Evolutionary conservation across 2,888 invertebrate genomes (phyloP).

Genomic region (Nycteola revayana): DNA sequence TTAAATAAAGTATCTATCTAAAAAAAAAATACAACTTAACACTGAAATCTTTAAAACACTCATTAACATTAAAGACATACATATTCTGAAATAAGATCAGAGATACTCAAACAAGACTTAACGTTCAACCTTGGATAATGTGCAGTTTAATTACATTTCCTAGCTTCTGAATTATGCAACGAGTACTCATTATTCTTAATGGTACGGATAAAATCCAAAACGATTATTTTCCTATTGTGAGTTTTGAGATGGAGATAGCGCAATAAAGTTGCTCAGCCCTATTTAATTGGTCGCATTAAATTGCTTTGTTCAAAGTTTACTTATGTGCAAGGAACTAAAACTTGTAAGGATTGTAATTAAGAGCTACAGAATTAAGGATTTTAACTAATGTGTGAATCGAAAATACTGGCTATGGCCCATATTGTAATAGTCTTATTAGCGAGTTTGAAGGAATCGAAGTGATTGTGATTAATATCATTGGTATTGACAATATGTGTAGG

Average conservation of each 20-base stretch:
- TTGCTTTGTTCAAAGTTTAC: constrained; percentile 4
- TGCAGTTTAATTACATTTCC: constrained; percentile 70
- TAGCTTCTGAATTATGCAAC: constrained; percentile 58
- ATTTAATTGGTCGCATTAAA: constrained; percentile 22
- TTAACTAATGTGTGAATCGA: too few relatives aligned
- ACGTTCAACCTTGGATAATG: constrained; percentile 41
- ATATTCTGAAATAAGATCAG: too few relatives aligned
- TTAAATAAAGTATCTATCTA: too few relatives aligned
- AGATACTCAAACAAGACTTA: neutral
- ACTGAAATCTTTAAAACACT: too few relatives aligned
- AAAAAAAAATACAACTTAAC: too few relatives aligned
- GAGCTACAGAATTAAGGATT: neutral
- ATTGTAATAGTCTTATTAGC: too few relatives aligned
- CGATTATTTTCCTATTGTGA: constrained; percentile 51
- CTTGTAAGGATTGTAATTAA: constrained; percentile 6
- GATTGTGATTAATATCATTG: too few relatives aligned
- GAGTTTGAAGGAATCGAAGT: too few relatives aligned
- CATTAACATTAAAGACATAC: too few relatives aligned
- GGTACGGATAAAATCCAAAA: constrained; percentile 58
- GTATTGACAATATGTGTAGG: too few relatives aligned
- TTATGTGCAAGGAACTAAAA: constrained; percentile 1
- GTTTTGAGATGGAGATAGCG: constrained; percentile 33
- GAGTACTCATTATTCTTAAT: constrained; percentile 61
- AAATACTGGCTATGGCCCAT: too few relatives aligned
- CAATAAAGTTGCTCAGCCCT: constrained; percentile 20